Conservation (phyloP, 2,797 vertebrate species). For the Pygocentrus nattereri region DNA sequence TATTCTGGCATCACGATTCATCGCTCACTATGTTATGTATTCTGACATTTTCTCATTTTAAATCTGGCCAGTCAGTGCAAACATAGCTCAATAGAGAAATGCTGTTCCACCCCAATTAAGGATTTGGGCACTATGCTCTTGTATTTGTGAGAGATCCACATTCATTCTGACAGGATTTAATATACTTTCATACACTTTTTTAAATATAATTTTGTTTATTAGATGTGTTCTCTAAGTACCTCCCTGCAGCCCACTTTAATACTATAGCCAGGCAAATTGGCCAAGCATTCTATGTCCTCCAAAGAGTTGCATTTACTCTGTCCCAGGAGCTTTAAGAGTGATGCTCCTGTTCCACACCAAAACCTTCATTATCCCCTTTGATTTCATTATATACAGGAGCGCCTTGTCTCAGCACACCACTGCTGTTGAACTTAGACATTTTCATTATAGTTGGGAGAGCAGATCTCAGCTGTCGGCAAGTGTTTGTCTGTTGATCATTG, state of each 20-base stretch:
- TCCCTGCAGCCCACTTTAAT: not conserved
- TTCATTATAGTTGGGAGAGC: slow-evolving; percentile 62
- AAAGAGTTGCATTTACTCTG: slow-evolving; percentile 32
- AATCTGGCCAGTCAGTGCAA: not conserved
- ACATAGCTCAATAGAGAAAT: not conserved
- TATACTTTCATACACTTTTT: too few species aligned
- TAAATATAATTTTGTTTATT: not conserved
- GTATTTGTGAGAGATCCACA: not conserved
- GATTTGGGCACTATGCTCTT: not conserved
- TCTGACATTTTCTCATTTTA: not conserved
- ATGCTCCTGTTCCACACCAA: slow-evolving; percentile 32
- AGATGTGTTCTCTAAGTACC: not conserved
- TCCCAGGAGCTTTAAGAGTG: slow-evolving; percentile 22
- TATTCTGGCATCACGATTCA: not conserved
- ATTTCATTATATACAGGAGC: slow-evolving; percentile 42
- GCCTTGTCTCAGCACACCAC: slow-evolving; percentile 60
- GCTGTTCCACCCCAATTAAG: slow-evolving; percentile 3
- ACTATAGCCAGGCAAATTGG: not conserved
- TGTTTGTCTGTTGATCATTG: slow-evolving; percentile 67
- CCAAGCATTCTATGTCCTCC: slow-evolving; percentile 28
- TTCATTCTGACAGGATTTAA: slow-evolving; percentile 15
- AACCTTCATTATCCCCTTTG: slow-evolving; percentile 45
- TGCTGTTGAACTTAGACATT: slow-evolving; percentile 60
- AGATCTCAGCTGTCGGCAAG: slow-evolving; percentile 56
- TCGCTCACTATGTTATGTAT: not conserved